A percentile compares a stretch with the other conserved stretches of the same genome.
Evolutionary conservation across 2,113 vertebrate species (phyloP).

Genomic region (Rafetus swinhoei): DNA sequence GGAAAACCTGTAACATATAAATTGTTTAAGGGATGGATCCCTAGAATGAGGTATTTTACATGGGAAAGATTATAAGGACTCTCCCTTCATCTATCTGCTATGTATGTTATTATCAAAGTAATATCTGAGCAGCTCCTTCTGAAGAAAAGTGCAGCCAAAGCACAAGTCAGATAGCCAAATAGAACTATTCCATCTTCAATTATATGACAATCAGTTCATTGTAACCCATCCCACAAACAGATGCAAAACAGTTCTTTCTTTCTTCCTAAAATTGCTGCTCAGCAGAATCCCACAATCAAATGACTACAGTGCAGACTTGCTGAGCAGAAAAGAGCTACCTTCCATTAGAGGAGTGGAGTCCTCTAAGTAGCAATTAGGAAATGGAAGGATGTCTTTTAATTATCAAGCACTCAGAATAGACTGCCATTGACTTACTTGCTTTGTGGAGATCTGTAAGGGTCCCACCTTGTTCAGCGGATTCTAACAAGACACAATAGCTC

Average conservation of each 20-base stretch:
- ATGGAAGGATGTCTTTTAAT: background rate
- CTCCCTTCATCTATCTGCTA: background rate
- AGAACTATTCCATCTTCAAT: background rate
- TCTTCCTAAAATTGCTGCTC: background rate
- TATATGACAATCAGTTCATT: background rate
- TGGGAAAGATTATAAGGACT: background rate
- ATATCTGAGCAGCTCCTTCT: background rate
- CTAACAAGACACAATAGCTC: background rate
- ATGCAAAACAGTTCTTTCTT: background rate
- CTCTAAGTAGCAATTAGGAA: background rate
- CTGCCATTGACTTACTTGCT: background rate
- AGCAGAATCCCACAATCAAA: background rate
- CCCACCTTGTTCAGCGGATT: background rate
- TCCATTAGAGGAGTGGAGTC: fast-evolving
- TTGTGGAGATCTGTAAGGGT: background rate
- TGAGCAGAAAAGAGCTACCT: background rate
- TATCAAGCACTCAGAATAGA: background rate
- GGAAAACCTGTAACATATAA: background rate
- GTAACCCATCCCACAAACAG: background rate
- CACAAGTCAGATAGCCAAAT: background rate
- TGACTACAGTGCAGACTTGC: background rate
- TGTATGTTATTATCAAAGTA: background rate
- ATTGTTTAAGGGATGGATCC: background rate
- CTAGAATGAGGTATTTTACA: background rate
- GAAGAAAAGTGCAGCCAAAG: background rate